phyloP scores from a whole-genome alignment of 2,888 invertebrate genomes.

The Spatulosminthurus flaviceps region DNA sequence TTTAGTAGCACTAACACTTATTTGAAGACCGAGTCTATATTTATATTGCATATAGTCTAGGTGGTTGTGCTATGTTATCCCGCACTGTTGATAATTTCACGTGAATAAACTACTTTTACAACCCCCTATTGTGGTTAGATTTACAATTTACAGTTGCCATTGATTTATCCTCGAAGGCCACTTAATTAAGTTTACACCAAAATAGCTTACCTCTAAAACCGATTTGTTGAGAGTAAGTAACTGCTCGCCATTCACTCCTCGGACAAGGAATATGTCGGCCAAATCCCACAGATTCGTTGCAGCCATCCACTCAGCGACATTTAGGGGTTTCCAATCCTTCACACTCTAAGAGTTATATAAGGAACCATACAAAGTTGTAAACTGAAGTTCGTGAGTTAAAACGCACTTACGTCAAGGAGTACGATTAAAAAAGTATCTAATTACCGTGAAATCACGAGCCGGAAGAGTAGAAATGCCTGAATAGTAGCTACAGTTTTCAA shows the following conservation, averaged over 20 bases:
- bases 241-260: slow-evolving; percentile 76
- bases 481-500: slow-evolving; percentile 50
- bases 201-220: slow-evolving; percentile 71
- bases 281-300: slow-evolving; percentile 77
- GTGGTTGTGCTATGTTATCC: no score
- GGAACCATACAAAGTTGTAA: slow-evolving; percentile 64
- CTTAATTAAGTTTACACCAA: no score
- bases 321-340: slow-evolving; percentile 75
- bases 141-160: no score
- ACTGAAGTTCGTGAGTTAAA: slow-evolving; percentile 42
- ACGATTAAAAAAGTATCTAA: background rate
- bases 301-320: slow-evolving; percentile 81
- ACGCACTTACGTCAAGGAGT: background rate
- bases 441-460: slow-evolving; percentile 44
- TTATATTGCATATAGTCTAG: no score
- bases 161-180: no score
- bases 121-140: no score
- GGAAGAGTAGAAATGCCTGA: slow-evolving; percentile 48
- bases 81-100: no score
- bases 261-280: slow-evolving; percentile 76
- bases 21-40: no score
- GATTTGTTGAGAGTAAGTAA: slow-evolving; percentile 74
- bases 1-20: no score
- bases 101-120: no score
- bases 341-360: slow-evolving; percentile 71